These are phyloP conservation scores for Heliconius ethilla DNA, from an alignment of 2,888 invertebrate species.

Conservation along the genomic window DNA sequence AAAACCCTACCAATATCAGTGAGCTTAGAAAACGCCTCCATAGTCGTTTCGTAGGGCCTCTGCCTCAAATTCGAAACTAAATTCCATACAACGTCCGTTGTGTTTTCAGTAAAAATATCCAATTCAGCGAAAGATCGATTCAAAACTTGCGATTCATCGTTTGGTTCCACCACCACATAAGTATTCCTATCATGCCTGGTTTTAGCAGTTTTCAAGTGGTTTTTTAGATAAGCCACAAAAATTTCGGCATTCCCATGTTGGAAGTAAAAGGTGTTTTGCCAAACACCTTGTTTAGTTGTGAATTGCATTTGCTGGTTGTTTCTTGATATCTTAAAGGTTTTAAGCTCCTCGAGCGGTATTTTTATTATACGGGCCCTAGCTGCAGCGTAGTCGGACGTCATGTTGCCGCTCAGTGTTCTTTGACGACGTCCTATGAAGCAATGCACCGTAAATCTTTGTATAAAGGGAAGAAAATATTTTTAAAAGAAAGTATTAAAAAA, in stretches of 20 bases:
- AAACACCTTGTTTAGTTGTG: slow-evolving; percentile 77
- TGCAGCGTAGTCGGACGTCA: slow-evolving; percentile 73
- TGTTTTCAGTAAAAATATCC: slow-evolving; percentile 88
- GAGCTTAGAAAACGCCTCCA: slow-evolving; percentile 93
- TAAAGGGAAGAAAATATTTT: not conserved
- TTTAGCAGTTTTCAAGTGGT: slow-evolving; percentile 84
- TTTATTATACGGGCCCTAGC: slow-evolving; percentile 71
- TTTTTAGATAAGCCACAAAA: slow-evolving; percentile 84
- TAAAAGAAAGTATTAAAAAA: too few species aligned
- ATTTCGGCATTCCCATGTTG: slow-evolving; percentile 93
- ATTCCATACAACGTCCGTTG: slow-evolving; percentile 85
- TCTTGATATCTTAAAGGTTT: slow-evolving; percentile 68
- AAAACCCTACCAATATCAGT: slow-evolving; percentile 85
- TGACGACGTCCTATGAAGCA: slow-evolving; percentile 79
- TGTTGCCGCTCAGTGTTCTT: slow-evolving; percentile 82
- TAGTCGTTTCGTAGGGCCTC: slow-evolving; percentile 90
- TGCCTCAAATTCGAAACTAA: slow-evolving; percentile 76
- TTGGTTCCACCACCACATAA: slow-evolving; percentile 85
- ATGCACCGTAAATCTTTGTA: not conserved
- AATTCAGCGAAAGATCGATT: slow-evolving; percentile 94
- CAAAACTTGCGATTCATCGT: slow-evolving; percentile 84
- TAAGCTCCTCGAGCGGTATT: slow-evolving; percentile 69
- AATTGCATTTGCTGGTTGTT: slow-evolving; percentile 76
- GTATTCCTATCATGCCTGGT: slow-evolving; percentile 86
- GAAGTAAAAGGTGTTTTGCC: slow-evolving; percentile 92